Base-by-base conservation (phyloP, 2,797 vertebrate genomes). In the Mormyrops attenuatus region DNA sequence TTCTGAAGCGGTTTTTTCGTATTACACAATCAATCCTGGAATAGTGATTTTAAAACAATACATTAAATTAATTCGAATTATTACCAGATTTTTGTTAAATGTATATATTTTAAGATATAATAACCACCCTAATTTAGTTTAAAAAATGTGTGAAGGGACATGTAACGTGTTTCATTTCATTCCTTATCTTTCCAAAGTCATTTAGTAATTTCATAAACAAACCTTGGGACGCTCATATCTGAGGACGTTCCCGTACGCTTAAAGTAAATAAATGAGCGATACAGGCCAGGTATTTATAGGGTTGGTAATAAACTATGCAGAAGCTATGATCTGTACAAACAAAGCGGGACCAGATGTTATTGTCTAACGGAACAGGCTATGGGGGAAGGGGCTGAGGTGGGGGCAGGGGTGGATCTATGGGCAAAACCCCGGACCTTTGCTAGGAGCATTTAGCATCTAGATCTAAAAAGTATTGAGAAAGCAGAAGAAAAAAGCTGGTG, bases 401-500 rank as follows among this genome's bases (percentile, higher is more conserved):
- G 92, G 92, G 84, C 17, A 82, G 89, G 90, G 87, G 80, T 91
- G 94, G 86, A 88, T 91, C 87, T 92, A 91, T 90, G n/a, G 91
- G 90, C 87, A 34, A 85, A 88, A 88, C 88, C 88, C 88, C 86
- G 88, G 69, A 89, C 90, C 88, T 91, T 89, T 91, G 92, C 92
- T 95, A 94, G 95, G 94, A 95, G 95, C 95, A 95, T 96, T 97
- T 96, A 97, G 94, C 93, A 85, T 92, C 92, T 90, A 94, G 93
- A 94, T 95, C 94, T 93, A 95, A 94, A 96, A 96, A 96, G 96
- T 96, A 96, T 95, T 95, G 94, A 90, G 92, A 93, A 95, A 94
- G 90, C 93, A 90, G 92, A 80, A 52, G 89, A 2, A 63, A 73
- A 41, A 26, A n/a, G 38, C 22, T 52, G 85, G 17, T 38, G 85